A percentile compares a stretch with the other conserved stretches of the same genome.
These are phyloP conservation scores for Vireo griseus DNA, from an alignment of 2,797 vertebrate species.

Conservation along the genomic window DNA sequence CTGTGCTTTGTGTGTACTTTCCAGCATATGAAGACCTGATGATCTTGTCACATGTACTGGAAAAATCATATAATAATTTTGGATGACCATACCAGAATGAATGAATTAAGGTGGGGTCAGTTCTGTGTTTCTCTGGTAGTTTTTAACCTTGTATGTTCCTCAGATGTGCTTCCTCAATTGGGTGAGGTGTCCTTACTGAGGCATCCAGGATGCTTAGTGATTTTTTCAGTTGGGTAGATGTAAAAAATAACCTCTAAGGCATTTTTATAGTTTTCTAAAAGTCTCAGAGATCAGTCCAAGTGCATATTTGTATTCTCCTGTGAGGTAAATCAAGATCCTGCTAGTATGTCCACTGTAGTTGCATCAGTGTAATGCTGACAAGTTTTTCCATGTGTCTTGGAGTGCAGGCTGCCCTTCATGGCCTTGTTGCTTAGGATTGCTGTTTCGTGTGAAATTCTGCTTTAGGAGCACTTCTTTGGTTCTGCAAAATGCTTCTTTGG, in stretches of 20 bases:
- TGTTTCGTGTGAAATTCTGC: neutral
- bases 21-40: fast-evolving
- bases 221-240: neutral
- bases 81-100: neutral
- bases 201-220: neutral
- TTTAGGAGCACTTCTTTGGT: neutral
- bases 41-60: neutral
- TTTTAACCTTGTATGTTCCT: neutral
- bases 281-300: neutral
- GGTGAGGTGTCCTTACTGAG: neutral
- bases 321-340: neutral
- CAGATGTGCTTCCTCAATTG: neutral
- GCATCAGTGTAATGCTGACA: neutral
- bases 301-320: neutral
- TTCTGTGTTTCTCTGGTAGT: neutral
- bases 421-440: neutral
- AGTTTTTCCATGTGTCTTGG: neutral
- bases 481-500: neutral
- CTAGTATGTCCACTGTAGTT: neutral
- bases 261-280: neutral
- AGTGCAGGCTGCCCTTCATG: neutral
- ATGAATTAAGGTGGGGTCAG: neutral
- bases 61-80: neutral
- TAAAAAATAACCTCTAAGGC: neutral
- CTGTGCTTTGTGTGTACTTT: neutral